Evolutionary conservation across 1,140 invertebrate genomes (phyloP).

Genomic region (Drosophila kanapiae): DNA sequence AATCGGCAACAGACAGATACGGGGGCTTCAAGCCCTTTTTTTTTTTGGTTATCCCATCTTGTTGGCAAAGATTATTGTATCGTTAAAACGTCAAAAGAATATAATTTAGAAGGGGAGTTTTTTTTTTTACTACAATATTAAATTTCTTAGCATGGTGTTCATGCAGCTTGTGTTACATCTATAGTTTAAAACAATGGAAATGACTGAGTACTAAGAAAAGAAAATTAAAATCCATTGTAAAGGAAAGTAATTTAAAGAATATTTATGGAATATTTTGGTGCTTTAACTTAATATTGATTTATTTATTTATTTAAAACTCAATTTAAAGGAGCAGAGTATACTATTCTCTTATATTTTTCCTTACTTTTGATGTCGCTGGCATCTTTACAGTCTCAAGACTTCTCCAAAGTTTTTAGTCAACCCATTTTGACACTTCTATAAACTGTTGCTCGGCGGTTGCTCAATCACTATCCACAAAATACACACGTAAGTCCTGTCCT

Average conservation of each 20-base stretch:
- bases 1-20: background rate
- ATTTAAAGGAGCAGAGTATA: background rate
- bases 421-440: background rate
- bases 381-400: background rate
- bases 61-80: slow-evolving; percentile 2
- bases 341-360: background rate
- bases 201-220: too few species aligned
- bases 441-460: slow-evolving; percentile 15
- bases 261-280: background rate
- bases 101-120: background rate
- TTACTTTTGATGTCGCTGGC: background rate
- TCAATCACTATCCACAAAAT: slow-evolving; percentile 45
- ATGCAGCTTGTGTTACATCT: background rate
- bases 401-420: background rate
- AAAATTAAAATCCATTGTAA: too few species aligned
- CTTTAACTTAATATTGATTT: background rate
- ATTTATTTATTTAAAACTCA: background rate
- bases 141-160: background rate
- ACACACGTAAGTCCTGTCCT: slow-evolving; percentile 16
- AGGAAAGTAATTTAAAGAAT: background rate
- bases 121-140: too few species aligned
- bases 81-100: slow-evolving; percentile 6
- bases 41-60: background rate
- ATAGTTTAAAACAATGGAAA: too few species aligned
- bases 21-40: background rate